Evolutionary conservation across 2,113 vertebrate genomes (phyloP), one percentile per base, ranked within the genome.

Genomic region (Chlamydotis undulata): DNA sequence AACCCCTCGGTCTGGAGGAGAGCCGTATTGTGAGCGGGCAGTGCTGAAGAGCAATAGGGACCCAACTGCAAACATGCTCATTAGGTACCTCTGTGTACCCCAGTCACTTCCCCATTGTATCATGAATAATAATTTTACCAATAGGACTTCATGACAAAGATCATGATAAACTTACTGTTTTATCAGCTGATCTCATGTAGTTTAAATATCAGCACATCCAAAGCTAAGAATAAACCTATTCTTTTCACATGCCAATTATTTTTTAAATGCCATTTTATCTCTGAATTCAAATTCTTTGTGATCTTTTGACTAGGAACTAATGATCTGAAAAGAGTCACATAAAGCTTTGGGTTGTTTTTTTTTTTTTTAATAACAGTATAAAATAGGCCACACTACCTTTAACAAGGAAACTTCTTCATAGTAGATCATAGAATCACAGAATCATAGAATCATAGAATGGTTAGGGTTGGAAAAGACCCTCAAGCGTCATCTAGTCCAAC

Each of bases 21-120:
- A 61, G 52, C 45, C 2, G 0, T 29, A 39, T n/a, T 0, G 0
- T 19, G 35, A 55, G 61, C 10, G 1, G 2, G 26, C 67, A 63
- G 31, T 4, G 60, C 73, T 64, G 60, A 63, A 49, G 57, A 67
- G 60, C 35, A 33, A 23, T 11, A 61, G 41, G 61, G 18, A 76
- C 19, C 25, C 80, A 65, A 37, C 0, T 49, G 65, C 35, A 89
- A 75, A 59, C 31, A 33, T 0, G 0, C 35, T 59, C 57, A 39
- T 43, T 76, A 74, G 55, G 19, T 53, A 41, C 5, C 7, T n/a
- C 4, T 7, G 22, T 49, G 86, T 29, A 60, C 24, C 26, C 55
- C 79, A 33, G 56, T 6, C 60, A 81, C 35, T 64, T 35, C 8
- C 4, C 23, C 63, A 4, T 26, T 74, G 15, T 10, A 63, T 33